A percentile compares a stretch with the other conserved stretches of the same genome.
Evolutionary conservation across 2,888 invertebrate genomes (phyloP).

Genomic region (Cryptocheilus praepositus): DNA sequence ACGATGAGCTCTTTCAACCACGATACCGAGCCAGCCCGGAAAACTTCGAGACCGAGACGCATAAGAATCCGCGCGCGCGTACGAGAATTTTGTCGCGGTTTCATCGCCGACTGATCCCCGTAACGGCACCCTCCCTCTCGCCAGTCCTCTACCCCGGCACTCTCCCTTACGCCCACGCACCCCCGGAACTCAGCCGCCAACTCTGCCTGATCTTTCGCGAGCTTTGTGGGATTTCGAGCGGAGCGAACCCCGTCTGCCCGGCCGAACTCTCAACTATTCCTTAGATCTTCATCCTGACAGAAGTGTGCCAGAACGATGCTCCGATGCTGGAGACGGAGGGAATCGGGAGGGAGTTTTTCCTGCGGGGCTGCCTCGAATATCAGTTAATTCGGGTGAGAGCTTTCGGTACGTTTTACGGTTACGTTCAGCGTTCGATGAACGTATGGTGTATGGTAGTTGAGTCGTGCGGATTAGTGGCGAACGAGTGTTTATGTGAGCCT

Average conservation of each 20-base stretch:
- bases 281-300: conserved; percentile 60
- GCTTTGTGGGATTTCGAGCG: conserved; percentile 33
- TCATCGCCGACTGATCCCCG: conserved; percentile 13
- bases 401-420: no score
- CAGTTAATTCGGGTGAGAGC: not conserved
- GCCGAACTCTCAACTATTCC: conserved; percentile 69
- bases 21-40: conserved; percentile 5
- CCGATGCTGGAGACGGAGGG: not conserved
- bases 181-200: conserved; percentile 3
- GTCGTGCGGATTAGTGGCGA: no score
- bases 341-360: no score
- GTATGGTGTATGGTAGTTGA: no score
- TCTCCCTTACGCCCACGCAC: not conserved
- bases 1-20: conserved; percentile 7
- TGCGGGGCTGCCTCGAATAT: no score
- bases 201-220: conserved; percentile 3
- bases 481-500: no score
- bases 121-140: not conserved
- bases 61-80: conserved; percentile 9
- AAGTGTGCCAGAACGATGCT: conserved; percentile 15
- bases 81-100: conserved; percentile 9
- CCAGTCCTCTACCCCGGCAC: not conserved
- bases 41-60: not conserved
- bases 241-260: conserved; percentile 50
- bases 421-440: no score